phyloP scores from a whole-genome alignment of 2,797 vertebrate genomes.

The Eospalax fontanierii region DNA sequence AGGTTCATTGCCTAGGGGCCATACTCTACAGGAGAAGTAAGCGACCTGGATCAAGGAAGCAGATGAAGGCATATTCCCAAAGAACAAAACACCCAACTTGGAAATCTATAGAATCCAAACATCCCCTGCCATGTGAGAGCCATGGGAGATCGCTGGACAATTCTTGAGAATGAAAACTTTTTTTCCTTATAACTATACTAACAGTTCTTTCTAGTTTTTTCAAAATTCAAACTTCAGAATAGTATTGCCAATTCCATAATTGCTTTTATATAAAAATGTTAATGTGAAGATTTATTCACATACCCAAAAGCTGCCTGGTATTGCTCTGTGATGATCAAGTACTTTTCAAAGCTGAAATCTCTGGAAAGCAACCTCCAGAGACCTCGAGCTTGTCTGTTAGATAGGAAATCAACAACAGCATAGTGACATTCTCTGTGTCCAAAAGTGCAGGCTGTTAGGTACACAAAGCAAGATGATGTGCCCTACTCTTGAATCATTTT shows the following conservation, averaged over 20 bases:
- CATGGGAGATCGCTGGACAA: too few species aligned
- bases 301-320: not conserved
- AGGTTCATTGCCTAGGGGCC: not conserved
- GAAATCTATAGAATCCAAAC: not conserved
- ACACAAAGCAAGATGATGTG: not conserved
- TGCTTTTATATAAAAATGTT: slow-evolving; percentile 60
- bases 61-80: not conserved
- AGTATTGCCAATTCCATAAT: not conserved
- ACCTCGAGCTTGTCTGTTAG: slow-evolving; percentile 11
- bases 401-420: slow-evolving; percentile 38
- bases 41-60: not conserved
- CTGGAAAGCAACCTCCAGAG: not conserved
- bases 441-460: not conserved
- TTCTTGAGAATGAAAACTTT: not conserved
- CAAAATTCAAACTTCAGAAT: not conserved
- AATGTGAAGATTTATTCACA: not conserved
- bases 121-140: accelerated
- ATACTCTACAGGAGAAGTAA: not conserved
- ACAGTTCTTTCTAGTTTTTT: not conserved
- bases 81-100: not conserved
- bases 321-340: slow-evolving; percentile 60
- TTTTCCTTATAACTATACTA: not conserved
- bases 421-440: not conserved
- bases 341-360: slow-evolving; percentile 6
- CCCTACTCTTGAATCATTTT: not conserved